Base-by-base conservation (phyloP, 2,113 vertebrate species). In the Pygoscelis antarcticus region DNA sequence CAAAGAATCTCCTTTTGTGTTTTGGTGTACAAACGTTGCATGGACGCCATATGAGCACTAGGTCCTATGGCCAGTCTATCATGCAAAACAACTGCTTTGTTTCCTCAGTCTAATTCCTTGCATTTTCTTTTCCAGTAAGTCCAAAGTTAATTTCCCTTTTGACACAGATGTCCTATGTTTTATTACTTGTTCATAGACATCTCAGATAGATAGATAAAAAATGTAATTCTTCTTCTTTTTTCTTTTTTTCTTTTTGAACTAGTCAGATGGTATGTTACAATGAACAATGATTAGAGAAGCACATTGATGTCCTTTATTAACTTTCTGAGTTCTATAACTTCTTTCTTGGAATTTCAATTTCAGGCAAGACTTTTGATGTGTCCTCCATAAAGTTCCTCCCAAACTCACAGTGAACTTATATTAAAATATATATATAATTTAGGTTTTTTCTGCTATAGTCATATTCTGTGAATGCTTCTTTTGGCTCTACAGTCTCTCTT, bases 161-260 rank as follows among this genome's bases (percentile, higher is more conserved):
- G 16, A 77, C 44, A 58, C 16, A 77, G 13, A 80, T 74, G 36
- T 82, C 38, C 2, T 49, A 3, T 75, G 20, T 83, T 84, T 84
- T 79, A 44, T 57, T 87, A 30, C 19, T 75, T 46, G 8, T 42
- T 85, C 17, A 47, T 4, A 51, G 27, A 44, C 7, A 69, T 68
- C 40, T 92, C 29, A 47, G 38, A 72, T 7, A 58, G 58, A 34
- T 25, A 74, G 4, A 23, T 6, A 57, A 19, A 62, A 80, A 40
- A 51, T 4, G n/a, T 0, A 22, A 6, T 16, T 9, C 0, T 58
- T 34, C 64, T 64, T 61, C 0, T 58, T n/a, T 71, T 64, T 61
- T 61, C 4, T 32, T 60, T 62, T 36, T 76, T 60, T 42, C 5
- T 55, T 58, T 66, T 74, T 46, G 21, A 21, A 61, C 9, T 17